Evolutionary conservation across 2,888 invertebrate species (phyloP), one percentile per base, ranked within the genome.

Genomic region (Galerucella nymphaeae): DNA sequence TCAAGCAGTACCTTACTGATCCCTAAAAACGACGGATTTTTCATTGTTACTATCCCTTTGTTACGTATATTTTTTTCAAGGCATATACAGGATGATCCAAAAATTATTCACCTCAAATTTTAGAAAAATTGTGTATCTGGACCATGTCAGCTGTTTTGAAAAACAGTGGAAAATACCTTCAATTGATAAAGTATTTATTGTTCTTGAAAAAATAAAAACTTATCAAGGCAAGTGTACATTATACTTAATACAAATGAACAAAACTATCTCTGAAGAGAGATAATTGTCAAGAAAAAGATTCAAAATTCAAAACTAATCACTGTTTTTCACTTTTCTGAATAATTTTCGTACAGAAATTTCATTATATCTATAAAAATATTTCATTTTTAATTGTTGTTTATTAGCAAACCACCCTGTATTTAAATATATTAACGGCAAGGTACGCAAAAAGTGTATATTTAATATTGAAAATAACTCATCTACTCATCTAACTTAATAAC

Each of bases 381-480:
- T 8, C 41, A 48, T 50, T 38, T 55, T 48, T 66, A 48, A 57
- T 48, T 18, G 41, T 3, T 18, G 11, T 11, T 30, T 58, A n/a
- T 2, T 58, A 1, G 10, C 10, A 14, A 23, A 58, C n/a, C 64
- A 59, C 50, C 41, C 61, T 72, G 50, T 71, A 64, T 63, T 71
- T 74, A 74, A 73, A 67, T 73, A 66, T 72, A 75, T 57, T 73
- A 79, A 79, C 76, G 78, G 79, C 76, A 78, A 78, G 79, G 81
- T 81, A 81, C 80, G 77, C 80, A 80, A 81, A 81, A 67, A 80
- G 76, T 77, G 61, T 78, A 78, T 77, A 77, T 78, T 71, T 65
- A 75, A 82, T 84, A 84, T 82, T 83, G 82, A 84, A 84, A 85
- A 84, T 84, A 85, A 81, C 71, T 82, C 81, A 82, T 81, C 75